Base-by-base conservation (phyloP, 2,888 invertebrate genomes). In the Chrysina gloriosa region DNA sequence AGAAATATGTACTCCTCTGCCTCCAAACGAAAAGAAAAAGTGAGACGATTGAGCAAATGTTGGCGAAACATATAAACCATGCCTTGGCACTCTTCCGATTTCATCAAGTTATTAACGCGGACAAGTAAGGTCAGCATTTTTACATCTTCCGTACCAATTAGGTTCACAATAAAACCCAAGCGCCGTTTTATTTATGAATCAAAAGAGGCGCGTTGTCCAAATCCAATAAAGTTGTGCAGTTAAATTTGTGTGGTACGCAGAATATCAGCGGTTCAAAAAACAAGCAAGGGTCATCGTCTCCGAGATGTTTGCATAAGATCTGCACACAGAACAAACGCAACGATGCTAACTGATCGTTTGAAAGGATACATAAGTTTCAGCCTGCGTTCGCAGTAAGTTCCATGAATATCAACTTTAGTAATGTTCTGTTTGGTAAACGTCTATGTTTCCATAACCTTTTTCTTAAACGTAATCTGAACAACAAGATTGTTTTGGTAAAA, bases 101-200 rank as follows among this genome's bases (percentile, higher is more conserved):
- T 61, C 27, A 42, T 42, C 27, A 23, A 61, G 42, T 42, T 61
- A 27, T 61, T 61, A 42, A 61, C 14, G 58, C 27, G 9, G 29
- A 42, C 58, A 61, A 39, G 58, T 29, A 61, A 61, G 58, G 42
- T 61, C 58, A 36, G 25, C 42, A 61, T 42, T 39, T 58, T 58
- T 39, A 58, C 58, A 39, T 58, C 58, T 58, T 61, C 58, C 27
- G 58, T 25, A 16, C 27, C 42, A 61, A 61, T 61, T 61, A 42
- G 58, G 16, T 61, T 42, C 42, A 61, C 45, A 61, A 61, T 42
- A 42, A 61, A 61, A 61, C 27, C 16, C 42, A 42, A 61, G 42
- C 58, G 27, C 58, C 27, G 16, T 14, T 25, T 27, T 61, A 42
- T 61, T 61, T 61, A 61, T 61, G 58, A 61, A 61, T 61, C 42